phyloP scores from a whole-genome alignment of 2,113 vertebrate species.

The Sturnira hondurensis region DNA sequence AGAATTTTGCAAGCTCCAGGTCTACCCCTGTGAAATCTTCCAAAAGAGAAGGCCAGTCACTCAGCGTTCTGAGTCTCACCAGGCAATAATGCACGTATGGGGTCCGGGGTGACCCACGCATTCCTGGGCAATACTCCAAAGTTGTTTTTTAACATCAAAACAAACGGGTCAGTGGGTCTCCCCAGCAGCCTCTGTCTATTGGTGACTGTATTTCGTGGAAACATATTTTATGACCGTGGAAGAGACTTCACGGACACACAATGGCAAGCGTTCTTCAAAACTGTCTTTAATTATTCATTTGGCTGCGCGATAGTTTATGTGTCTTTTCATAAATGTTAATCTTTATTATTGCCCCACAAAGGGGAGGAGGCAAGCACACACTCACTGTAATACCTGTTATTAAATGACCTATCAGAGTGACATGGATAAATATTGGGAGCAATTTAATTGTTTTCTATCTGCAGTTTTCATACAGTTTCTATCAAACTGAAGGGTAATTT shows the following conservation, averaged over 20 bases:
- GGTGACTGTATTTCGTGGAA: slow-evolving; percentile 78
- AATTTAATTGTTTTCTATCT: slow-evolving; percentile 85
- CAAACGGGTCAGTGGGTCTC: slow-evolving; percentile 68
- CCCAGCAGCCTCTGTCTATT: slow-evolving; percentile 68
- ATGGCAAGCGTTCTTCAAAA: slow-evolving; percentile 82
- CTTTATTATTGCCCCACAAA: slow-evolving; percentile 81
- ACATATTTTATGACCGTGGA: slow-evolving; percentile 75
- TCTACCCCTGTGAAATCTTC: not conserved
- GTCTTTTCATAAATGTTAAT: slow-evolving; percentile 86
- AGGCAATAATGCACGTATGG: not conserved
- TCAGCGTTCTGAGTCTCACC: not conserved
- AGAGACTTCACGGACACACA: slow-evolving; percentile 69
- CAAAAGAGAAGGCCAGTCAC: not conserved
- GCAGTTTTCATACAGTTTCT: slow-evolving; percentile 85
- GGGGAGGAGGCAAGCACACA: not conserved
- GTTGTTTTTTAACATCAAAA: slow-evolving; percentile 64
- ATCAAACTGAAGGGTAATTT: slow-evolving; percentile 87
- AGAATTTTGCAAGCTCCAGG: slow-evolving; percentile 22
- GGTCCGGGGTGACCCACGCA: not conserved
- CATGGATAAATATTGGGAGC: slow-evolving; percentile 80
- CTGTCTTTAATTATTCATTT: slow-evolving; percentile 86
- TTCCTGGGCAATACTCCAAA: slow-evolving; percentile 53
- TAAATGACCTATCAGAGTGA: slow-evolving; percentile 82
- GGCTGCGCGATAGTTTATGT: slow-evolving; percentile 80
- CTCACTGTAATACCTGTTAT: slow-evolving; percentile 82